A percentile compares a stretch with the other conserved stretches of the same genome.
These are phyloP conservation scores for Circaetus gallicus DNA, from an alignment of 2,113 vertebrate genomes.

Conservation along the genomic window DNA sequence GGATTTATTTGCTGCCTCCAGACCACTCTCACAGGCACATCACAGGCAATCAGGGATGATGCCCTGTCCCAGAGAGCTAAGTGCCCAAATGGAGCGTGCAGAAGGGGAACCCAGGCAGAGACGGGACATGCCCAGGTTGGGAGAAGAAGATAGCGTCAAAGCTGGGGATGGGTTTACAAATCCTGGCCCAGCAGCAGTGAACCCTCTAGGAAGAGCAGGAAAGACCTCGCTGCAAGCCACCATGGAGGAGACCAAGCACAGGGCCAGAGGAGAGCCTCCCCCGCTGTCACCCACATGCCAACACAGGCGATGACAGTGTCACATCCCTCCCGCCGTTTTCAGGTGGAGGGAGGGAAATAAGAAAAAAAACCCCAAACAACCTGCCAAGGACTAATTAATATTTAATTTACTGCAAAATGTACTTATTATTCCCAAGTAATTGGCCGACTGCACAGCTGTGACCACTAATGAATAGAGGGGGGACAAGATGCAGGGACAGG, in stretches of 20 bases:
- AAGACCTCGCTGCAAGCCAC: neutral
- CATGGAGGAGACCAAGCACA: neutral
- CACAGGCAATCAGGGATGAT: neutral
- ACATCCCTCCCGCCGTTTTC: neutral
- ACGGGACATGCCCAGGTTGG: accelerated
- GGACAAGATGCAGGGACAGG: conserved; percentile 15
- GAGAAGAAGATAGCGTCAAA: neutral
- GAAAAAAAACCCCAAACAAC: neutral
- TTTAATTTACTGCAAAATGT: conserved; percentile 79
- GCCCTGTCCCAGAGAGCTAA: neutral
- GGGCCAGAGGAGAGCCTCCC: neutral
- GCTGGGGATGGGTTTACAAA: neutral
- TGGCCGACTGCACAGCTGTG: conserved; percentile 72
- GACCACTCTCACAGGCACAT: neutral
- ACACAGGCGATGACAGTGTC: neutral
- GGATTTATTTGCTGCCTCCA: neutral
- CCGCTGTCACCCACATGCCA: neutral
- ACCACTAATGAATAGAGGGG: conserved; percentile 69
- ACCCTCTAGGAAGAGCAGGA: neutral
- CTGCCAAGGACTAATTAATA: conserved; percentile 75
- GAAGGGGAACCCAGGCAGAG: neutral
- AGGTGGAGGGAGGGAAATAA: neutral
- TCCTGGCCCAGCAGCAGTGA: neutral
- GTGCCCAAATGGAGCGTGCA: neutral
- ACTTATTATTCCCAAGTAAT: conserved; percentile 76